phyloP scores from a whole-genome alignment of 2,113 vertebrate genomes.

The Ceratotherium simum region DNA sequence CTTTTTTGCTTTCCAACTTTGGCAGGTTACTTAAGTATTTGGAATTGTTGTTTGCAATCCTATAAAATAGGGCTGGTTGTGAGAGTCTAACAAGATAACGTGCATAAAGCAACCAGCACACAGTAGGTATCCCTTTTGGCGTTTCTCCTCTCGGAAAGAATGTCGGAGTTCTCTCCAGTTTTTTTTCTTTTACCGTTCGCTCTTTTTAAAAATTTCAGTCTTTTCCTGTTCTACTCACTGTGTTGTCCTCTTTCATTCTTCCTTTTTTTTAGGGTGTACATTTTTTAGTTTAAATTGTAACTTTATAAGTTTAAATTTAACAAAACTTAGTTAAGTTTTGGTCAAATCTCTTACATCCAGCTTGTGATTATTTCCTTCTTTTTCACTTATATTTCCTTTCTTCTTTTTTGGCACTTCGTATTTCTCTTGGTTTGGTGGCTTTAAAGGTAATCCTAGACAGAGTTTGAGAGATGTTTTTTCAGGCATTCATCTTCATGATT shows the following conservation, averaged over 20 bases:
- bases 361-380: neutral
- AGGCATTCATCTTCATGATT: neutral
- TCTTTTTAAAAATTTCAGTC: neutral
- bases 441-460: neutral
- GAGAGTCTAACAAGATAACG: neutral
- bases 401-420: neutral
- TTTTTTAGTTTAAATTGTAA: neutral
- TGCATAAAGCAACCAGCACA: neutral
- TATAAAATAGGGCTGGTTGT: neutral
- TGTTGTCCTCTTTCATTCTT: neutral
- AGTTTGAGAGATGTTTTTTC: neutral
- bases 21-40: neutral
- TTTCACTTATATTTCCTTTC: neutral
- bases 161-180: neutral
- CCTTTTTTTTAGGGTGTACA: neutral
- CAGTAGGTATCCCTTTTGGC: neutral
- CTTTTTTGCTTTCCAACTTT: neutral
- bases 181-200: neutral
- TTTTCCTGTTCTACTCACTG: neutral
- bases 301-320: neutral
- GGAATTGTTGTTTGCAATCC: neutral
- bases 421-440: neutral
- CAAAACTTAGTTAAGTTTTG: neutral
- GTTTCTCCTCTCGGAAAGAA: neutral
- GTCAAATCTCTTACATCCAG: neutral